A percentile compares a stretch with the other conserved stretches of the same genome.
phyloP scores from a whole-genome alignment of 1,140 invertebrate genomes.

The Lordiphosa clarofinis region DNA sequence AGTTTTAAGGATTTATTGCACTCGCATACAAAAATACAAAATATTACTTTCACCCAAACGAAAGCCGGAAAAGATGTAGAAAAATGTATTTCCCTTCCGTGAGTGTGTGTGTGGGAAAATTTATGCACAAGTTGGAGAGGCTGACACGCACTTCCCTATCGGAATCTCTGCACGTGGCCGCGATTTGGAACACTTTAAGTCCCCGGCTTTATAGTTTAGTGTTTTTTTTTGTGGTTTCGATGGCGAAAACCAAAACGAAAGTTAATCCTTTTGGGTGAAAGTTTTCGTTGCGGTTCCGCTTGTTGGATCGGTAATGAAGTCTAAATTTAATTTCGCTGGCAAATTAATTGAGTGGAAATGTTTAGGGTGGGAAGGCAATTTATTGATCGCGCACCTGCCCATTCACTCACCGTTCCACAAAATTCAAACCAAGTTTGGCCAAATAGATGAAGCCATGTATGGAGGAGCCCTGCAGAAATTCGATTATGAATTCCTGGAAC shows the following conservation, averaged over 20 bases:
- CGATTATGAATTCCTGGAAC: constrained; percentile 65
- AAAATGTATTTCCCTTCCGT: constrained; percentile 43
- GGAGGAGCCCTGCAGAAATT: constrained; percentile 72
- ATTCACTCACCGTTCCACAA: constrained; percentile 72
- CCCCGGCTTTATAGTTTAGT: constrained; percentile 59
- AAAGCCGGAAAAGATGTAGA: constrained; percentile 39
- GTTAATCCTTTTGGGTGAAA: constrained; percentile 30
- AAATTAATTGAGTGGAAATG: constrained; percentile 57
- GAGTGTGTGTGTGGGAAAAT: constrained; percentile 34
- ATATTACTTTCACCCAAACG: constrained; percentile 26
- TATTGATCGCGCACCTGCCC: constrained; percentile 18
- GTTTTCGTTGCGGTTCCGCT: constrained; percentile 22
- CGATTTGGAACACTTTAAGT: constrained; percentile 41
- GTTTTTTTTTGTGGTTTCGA: constrained; percentile 15
- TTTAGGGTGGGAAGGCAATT: constrained; percentile 17
- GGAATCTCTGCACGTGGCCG: constrained; percentile 44
- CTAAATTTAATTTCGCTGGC: constrained; percentile 42
- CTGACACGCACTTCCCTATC: constrained; percentile 30
- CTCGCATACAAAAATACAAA: constrained; percentile 48
- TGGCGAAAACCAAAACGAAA: constrained; percentile 10
- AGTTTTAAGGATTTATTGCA: constrained; percentile 79
- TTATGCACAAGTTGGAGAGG: constrained; percentile 24
- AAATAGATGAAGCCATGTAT: constrained; percentile 78
- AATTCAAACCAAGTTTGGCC: constrained; percentile 70
- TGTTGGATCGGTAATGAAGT: constrained; percentile 39